Percentiles rank a stretch among this genome's conserved stretches.
These are phyloP conservation scores for Diaprepes abbreviatus DNA, from an alignment of 2,888 invertebrate genomes.

Conservation along the genomic window DNA sequence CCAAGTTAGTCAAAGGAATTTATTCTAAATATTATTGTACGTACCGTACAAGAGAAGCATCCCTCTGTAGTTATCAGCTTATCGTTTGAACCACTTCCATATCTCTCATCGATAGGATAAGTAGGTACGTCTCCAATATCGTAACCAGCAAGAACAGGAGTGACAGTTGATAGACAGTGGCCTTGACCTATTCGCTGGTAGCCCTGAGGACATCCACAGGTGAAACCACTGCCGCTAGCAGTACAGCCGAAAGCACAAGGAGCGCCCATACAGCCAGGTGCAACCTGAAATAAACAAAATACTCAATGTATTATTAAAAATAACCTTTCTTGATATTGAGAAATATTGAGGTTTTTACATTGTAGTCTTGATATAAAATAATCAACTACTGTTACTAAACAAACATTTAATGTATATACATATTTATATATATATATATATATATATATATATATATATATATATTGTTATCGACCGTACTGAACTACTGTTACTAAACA, in stretches of 20 bases:
- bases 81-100: slow-evolving; percentile 69
- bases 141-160: slow-evolving; percentile 64
- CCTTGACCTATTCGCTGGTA: slow-evolving; percentile 86
- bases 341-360: too few relatives aligned
- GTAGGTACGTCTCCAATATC: slow-evolving; percentile 82
- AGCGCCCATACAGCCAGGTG: slow-evolving; percentile 78
- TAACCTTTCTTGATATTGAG: too few relatives aligned
- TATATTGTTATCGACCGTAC: too few relatives aligned
- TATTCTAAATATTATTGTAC: too few relatives aligned
- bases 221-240: slow-evolving; percentile 75
- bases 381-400: too few relatives aligned
- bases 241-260: slow-evolving; percentile 89
- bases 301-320: too few relatives aligned
- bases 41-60: slow-evolving; percentile 90
- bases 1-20: too few relatives aligned
- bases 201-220: slow-evolving; percentile 87
- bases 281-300: slow-evolving; percentile 72
- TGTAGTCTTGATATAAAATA: too few relatives aligned
- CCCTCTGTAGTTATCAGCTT: slow-evolving; percentile 88
- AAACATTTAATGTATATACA: too few relatives aligned
- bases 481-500: too few relatives aligned
- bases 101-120: slow-evolving; percentile 77
- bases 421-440: too few relatives aligned
- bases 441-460: too few relatives aligned
- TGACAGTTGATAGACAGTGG: slow-evolving; percentile 66